Evolutionary conservation across 2,888 invertebrate genomes (phyloP), one percentile per base, ranked within the genome.

Genomic region (Nezara viridula): DNA sequence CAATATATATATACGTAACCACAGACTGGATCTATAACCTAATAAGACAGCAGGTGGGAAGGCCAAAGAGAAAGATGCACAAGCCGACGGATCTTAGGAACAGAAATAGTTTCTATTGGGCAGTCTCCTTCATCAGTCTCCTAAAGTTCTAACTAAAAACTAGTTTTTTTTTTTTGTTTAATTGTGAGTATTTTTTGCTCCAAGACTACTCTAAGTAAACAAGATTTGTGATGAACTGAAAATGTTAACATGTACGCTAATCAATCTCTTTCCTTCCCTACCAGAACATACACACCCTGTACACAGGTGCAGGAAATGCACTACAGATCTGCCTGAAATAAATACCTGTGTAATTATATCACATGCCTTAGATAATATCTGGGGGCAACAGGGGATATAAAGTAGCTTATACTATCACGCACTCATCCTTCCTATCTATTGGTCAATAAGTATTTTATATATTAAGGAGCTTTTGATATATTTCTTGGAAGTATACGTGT

Each of bases 321-420:
- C 88, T 88, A 88, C 73, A 88, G 88, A 88, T 88, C 88, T 88
- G 88, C 73, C 88, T 66, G 73, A 88, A 88, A 66, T 66, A 88
- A 66, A 52, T 88, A 49, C 88, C 88, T 88, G 88, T 73, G 73
- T 88, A 88, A 60, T 66, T 66, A 88, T 88, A 73, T 88, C 73
- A 73, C 88, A 88, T 88, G 88, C 88, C 88, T 88, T 88, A 73
- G 47, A 73, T 44, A 66, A 2, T 49, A 60, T 88, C 21, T 49
- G n/a, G 73, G 60, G 86, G 24, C 19, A 12, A 40, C 27, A 49
- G n/a, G n/a, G 44, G 14, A 24, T 81, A 81, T 81, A 44, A n/a
- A 81, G 24, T n/a, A 47, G 37, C 66, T 73, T 37, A 73, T 19
- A 73, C 66, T 73, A 73, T 73, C 66, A 73, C 32, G 19, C 66